phyloP scores from a whole-genome alignment of 2,888 invertebrate species.

The Philonicus albiceps region DNA sequence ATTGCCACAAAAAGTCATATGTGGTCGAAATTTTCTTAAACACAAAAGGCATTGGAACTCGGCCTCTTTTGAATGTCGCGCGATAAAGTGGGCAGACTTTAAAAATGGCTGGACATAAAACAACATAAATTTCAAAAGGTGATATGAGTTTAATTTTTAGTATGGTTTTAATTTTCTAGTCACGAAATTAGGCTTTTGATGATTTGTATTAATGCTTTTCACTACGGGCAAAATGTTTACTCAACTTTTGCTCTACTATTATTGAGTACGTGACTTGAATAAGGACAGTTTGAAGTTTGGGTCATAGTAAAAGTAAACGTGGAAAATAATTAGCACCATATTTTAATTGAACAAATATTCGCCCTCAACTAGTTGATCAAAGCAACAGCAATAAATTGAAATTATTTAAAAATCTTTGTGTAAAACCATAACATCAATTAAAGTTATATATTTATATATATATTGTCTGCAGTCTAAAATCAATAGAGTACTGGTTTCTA shows the following conservation, averaged over 20 bases:
- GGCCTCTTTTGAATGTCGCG: background rate
- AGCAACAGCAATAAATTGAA: too few species aligned
- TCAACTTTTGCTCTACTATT: background rate
- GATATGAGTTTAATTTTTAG: background rate
- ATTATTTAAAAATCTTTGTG: too few species aligned
- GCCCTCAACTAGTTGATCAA: too few species aligned
- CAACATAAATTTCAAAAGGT: background rate
- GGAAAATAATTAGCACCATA: background rate
- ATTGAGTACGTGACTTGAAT: background rate
- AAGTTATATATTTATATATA: too few species aligned
- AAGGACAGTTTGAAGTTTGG: background rate
- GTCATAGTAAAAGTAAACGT: background rate
- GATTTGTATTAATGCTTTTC: background rate
- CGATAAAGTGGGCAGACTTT: background rate
- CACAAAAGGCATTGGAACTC: background rate
- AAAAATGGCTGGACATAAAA: background rate
- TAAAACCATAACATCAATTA: too few species aligned
- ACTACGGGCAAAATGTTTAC: background rate
- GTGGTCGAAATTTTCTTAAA: background rate
- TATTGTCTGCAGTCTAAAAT: too few species aligned
- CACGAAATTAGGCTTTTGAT: background rate
- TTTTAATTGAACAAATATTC: too few species aligned
- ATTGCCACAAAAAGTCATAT: background rate
- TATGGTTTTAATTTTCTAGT: background rate
- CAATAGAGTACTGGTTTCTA: too few species aligned